Base-by-base conservation (phyloP, 2,888 invertebrate genomes). In the Limnephilus rhombicus region DNA sequence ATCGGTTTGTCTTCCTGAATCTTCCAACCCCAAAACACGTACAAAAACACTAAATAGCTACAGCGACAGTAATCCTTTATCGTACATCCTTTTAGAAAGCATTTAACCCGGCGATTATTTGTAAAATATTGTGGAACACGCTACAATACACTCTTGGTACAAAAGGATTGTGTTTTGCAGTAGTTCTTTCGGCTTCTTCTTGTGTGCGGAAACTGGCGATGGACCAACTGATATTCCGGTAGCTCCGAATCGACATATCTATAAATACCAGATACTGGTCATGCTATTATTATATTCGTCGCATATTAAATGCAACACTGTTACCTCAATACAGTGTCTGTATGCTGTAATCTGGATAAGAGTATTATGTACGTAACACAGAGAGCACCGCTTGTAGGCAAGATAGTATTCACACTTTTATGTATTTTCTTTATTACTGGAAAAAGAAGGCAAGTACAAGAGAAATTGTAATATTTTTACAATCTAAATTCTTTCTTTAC, bases 81-180 rank as follows among this genome's bases (percentile, higher is more conserved):
- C 45, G 31, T 53, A 31, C 85, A 90, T 53, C 86, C 92, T 92
- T 92, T 92, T 81, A 53, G 80, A 80, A 92, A 92, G 89, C 89
- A 92, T 81, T 92, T 92, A 92, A 92, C 92, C 92, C 90, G 87
- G 91, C 92, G 53, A 85, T 89, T 92, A 91, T 92, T 92, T 92
- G 90, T 86, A 89, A 89, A 92, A 92, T 91, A 91, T 92, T 92
- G 90, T 90, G 89, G 82, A 80, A n/a, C 85, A 31, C 86, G 87
- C 41, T 91, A 88, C 91, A 89, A 88, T 91, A 53, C 91, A 68
- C 45, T 31, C 49, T 83, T 49, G 49, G 49, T 85, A 92, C 80
- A 88, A 91, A 90, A 91, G 91, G 91, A 86, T 91, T 87, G 81
- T 31, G 41, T 87, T 31, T n/a, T 89, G 81, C 81, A 49, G 41